Conservation (phyloP, 2,797 vertebrate species). For the Pangasius krempfi region DNA sequence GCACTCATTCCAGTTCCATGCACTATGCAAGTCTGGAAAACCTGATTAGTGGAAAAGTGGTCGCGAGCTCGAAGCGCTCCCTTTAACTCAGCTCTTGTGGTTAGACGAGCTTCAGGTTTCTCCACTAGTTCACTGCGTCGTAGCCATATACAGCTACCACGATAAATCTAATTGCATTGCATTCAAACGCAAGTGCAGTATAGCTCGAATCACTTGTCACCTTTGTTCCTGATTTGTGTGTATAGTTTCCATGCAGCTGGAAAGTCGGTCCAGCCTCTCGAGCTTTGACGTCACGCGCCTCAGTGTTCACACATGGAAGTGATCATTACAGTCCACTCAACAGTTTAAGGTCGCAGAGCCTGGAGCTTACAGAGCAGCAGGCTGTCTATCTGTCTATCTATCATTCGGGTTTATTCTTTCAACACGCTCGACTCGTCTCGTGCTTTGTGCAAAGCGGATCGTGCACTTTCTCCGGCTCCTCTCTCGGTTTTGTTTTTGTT, state of each 20-base stretch:
- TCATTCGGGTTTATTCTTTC: not conserved
- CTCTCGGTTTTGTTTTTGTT: not conserved
- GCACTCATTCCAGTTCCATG: not conserved
- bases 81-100: not conserved
- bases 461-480: not conserved
- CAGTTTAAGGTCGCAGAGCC: constrained; percentile 19
- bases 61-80: not conserved
- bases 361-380: not conserved
- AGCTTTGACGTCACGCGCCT: constrained; percentile 74
- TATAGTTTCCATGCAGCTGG: constrained; percentile 11
- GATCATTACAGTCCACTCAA: constrained; percentile 59
- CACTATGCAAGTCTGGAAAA: not conserved
- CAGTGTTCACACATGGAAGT: constrained; percentile 75
- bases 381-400: not conserved
- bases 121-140: no score
- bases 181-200: not conserved
- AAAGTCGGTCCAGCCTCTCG: constrained; percentile 51
- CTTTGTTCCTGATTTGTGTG: constrained; percentile 32
- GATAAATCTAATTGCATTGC: not conserved
- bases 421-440: not conserved
- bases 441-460: not conserved
- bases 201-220: not conserved
- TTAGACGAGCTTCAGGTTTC: not conserved
- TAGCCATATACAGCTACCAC: not conserved
- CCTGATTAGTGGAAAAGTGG: not conserved